Conservation (phyloP, 1,140 invertebrate species). For the Danaus melanippus region DNA sequence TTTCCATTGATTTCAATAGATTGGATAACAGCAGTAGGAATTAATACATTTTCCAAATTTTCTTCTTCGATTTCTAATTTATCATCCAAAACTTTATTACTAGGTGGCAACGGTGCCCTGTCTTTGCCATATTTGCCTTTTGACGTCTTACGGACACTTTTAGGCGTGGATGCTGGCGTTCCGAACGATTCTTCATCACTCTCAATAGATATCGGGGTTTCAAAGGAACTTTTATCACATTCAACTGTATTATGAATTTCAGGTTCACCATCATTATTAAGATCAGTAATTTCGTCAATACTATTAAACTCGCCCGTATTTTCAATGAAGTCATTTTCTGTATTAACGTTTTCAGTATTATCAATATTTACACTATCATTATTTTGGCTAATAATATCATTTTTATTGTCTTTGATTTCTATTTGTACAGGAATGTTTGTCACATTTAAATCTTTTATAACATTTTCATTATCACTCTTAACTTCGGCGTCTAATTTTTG, state of each 20-base stretch:
- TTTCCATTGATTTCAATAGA: conserved; percentile 6
- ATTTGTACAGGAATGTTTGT: conserved; percentile 21
- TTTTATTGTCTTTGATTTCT: conserved; percentile 13
- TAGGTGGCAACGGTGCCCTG: conserved; percentile 59
- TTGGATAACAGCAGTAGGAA: not conserved
- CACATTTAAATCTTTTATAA: conserved; percentile 16
- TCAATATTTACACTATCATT: conserved; percentile 9
- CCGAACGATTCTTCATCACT: conserved; percentile 63
- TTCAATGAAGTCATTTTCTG: not conserved
- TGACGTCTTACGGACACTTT: conserved; percentile 41
- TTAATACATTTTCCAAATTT: not conserved
- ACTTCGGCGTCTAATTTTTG: conserved; percentile 8
- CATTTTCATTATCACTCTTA: conserved; percentile 11
- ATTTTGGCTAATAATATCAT: conserved; percentile 8
- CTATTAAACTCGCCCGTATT: no score
- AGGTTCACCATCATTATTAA: no score
- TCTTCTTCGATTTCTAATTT: not conserved
- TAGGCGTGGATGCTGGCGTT: conserved; percentile 66
- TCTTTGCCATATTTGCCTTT: conserved; percentile 65
- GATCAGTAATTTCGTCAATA: no score
- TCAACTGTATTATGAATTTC: no score
- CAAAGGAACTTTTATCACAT: conserved; percentile 26
- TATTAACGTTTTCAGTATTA: conserved; percentile 3
- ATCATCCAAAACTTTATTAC: conserved; percentile 1
- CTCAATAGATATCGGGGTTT: conserved; percentile 36